Evolutionary conservation across 2,113 vertebrate species (phyloP).

Genomic region (Lophochroa leadbeateri): DNA sequence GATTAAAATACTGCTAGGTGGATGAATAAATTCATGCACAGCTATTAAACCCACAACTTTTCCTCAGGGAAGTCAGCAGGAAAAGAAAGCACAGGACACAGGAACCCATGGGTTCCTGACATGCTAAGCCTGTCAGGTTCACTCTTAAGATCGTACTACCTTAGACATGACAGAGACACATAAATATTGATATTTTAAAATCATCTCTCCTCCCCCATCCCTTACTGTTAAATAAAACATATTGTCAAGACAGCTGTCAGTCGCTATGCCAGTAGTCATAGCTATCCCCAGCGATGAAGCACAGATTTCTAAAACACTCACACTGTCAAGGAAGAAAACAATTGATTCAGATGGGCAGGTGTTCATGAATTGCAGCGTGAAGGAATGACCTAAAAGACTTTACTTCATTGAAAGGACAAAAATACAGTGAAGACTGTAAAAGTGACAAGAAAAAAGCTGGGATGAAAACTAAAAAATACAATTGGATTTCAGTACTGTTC

Average conservation of each 20-base stretch:
- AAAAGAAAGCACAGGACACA: background rate
- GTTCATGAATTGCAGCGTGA: background rate
- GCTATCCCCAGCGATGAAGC: background rate
- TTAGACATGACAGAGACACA: background rate
- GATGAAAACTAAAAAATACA: background rate
- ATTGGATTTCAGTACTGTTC: background rate
- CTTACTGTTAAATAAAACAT: background rate
- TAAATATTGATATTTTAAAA: constrained; percentile 28
- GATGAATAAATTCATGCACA: background rate
- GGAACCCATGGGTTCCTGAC: background rate
- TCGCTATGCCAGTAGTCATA: background rate
- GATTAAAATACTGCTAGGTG: background rate
- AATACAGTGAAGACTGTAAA: accelerated
- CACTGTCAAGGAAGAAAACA: background rate
- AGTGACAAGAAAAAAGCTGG: background rate
- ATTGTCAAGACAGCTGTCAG: background rate
- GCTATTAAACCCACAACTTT: background rate
- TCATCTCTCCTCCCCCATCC: background rate
- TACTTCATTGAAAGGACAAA: background rate
- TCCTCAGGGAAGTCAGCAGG: background rate
- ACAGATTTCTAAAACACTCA: constrained; percentile 11
- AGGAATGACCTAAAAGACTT: background rate
- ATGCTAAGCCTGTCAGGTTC: background rate
- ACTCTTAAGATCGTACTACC: background rate
- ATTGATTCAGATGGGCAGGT: background rate